A percentile compares a stretch with the other conserved stretches of the same genome.
Conservation (phyloP, 2,888 invertebrate genomes). For the Coecobrya sp. region DNA sequence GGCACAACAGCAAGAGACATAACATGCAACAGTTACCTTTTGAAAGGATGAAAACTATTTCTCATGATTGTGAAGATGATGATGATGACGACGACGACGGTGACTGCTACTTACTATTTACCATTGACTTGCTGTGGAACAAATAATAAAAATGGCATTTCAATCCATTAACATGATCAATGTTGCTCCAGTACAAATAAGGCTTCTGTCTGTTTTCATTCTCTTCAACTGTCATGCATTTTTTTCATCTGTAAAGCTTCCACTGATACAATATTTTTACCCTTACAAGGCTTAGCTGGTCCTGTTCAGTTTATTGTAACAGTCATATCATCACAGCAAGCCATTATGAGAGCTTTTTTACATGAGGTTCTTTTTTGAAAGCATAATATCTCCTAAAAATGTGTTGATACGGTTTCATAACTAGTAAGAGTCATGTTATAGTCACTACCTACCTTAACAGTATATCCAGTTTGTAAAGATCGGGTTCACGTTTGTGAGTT, state of each 20-base stretch:
- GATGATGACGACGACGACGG: not conserved
- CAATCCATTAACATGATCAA: slow-evolving; percentile 77
- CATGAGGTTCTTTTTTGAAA: too few species aligned
- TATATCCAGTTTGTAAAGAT: not conserved
- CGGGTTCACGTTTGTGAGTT: not conserved
- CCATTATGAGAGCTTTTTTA: not conserved
- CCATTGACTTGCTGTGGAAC: not conserved
- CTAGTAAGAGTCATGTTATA: not conserved
- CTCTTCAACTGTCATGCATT: slow-evolving; percentile 24
- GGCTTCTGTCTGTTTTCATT: slow-evolving; percentile 73
- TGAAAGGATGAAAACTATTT: slow-evolving; percentile 52
- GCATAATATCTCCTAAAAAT: not conserved
- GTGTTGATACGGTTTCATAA: slow-evolving; percentile 35
- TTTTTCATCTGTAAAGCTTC: slow-evolving; percentile 12
- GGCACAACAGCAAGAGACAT: not conserved
- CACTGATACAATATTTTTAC: too few species aligned
- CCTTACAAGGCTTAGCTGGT: not conserved
- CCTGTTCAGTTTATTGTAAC: not conserved
- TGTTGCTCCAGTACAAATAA: slow-evolving; percentile 76
- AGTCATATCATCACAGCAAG: not conserved
- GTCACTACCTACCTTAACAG: not conserved
- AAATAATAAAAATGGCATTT: slow-evolving; percentile 66
- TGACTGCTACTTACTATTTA: not conserved
- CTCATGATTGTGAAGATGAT: not conserved
- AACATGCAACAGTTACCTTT: slow-evolving; percentile 6